Conservation (phyloP, 2,113 vertebrate genomes). For the Bolborhynchus lineola region DNA sequence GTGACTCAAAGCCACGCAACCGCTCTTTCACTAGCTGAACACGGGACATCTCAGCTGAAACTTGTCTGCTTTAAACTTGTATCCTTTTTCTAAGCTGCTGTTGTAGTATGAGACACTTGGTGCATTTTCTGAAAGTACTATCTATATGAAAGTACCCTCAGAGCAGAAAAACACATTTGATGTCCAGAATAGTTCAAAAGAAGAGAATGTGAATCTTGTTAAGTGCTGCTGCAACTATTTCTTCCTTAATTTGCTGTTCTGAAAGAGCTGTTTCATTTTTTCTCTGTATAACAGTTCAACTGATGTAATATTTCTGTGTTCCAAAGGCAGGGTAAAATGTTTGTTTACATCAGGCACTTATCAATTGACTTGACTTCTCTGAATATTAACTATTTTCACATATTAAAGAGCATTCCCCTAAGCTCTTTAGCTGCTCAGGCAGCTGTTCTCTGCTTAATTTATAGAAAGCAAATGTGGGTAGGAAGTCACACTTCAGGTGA, state of each 20-base stretch:
- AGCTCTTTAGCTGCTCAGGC: background rate
- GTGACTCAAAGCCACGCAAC: background rate
- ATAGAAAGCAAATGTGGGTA: background rate
- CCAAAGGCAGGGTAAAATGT: background rate
- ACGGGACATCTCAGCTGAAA: background rate
- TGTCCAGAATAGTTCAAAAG: background rate
- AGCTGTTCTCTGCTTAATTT: background rate
- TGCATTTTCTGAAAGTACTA: background rate
- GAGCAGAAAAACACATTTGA: background rate
- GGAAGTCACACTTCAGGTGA: background rate
- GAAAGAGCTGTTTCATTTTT: background rate
- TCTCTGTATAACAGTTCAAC: background rate
- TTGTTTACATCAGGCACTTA: background rate
- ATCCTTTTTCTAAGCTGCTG: background rate
- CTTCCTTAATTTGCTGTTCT: background rate
- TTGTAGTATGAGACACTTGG: background rate
- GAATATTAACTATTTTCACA: background rate
- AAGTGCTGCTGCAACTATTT: background rate
- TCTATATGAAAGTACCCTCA: background rate
- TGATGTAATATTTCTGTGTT: background rate
- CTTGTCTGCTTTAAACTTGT: background rate
- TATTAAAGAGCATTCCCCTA: background rate
- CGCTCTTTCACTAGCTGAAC: background rate
- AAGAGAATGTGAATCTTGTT: background rate
- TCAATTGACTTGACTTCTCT: background rate